A percentile compares a stretch with the other conserved stretches of the same genome.
Conservation (phyloP, 37 sponge, comb jelly and placozoan genomes). For the Cliona cf. orientalis region DNA sequence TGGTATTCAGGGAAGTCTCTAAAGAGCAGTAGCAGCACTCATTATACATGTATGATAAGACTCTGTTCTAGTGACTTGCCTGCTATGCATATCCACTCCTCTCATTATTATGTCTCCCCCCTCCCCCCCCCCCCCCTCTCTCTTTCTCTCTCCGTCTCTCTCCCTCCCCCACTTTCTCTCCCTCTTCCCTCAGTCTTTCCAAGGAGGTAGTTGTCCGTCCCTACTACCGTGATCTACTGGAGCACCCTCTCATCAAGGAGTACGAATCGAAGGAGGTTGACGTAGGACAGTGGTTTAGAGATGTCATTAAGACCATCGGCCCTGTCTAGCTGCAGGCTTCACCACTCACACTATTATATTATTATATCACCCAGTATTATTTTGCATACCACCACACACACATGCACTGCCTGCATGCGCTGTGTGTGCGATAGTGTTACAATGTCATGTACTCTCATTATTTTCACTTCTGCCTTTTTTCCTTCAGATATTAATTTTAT, state of each 20-base stretch:
- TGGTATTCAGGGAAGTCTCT: too few relatives aligned
- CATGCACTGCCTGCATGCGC: too few relatives aligned
- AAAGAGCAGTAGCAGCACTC: too few relatives aligned
- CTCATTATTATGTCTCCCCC: not conserved
- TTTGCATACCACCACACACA: too few relatives aligned
- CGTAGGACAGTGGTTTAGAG: slow-evolving; percentile 51
- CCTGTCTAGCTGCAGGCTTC: slow-evolving; percentile 6
- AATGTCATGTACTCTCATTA: too few relatives aligned
- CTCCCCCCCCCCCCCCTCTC: slow-evolving; percentile 17
- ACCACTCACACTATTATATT: not conserved
- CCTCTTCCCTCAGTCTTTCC: slow-evolving; percentile 43
- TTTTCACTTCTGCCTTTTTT: too few relatives aligned
- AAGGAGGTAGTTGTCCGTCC: slow-evolving; percentile 77
- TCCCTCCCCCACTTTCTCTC: not conserved
- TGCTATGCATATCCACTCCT: too few relatives aligned
- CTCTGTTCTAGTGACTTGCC: too few relatives aligned
- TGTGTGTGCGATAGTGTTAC: too few relatives aligned
- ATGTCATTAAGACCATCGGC: slow-evolving; percentile 17
- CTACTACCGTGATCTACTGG: slow-evolving; percentile 66
- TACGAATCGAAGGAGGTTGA: slow-evolving; percentile 48
- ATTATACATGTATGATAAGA: too few relatives aligned
- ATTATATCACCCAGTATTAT: not conserved
- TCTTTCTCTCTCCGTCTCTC: slow-evolving; percentile 5
- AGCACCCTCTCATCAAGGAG: slow-evolving; percentile 67
- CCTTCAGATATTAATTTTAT: too few relatives aligned